These are phyloP conservation scores for Scleropages formosus DNA, from an alignment of 2,797 vertebrate genomes.

Conservation along the genomic window DNA sequence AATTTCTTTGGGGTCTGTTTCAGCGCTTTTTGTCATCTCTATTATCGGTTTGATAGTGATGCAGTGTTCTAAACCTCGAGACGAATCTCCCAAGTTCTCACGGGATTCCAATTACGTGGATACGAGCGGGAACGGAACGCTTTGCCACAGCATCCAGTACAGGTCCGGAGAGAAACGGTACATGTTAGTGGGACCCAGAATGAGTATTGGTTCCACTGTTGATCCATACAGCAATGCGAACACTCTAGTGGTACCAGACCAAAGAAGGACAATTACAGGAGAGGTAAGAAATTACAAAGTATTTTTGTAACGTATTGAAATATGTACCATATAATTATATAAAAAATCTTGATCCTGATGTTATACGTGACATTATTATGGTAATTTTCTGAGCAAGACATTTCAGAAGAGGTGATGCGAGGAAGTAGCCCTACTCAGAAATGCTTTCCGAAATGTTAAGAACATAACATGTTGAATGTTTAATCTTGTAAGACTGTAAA, in stretches of 20 bases:
- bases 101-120: constrained; percentile 36
- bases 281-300: no score
- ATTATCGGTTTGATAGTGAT: constrained; percentile 38
- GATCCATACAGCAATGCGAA: constrained; percentile 45
- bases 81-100: constrained; percentile 26
- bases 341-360: no score
- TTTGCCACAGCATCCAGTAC: constrained; percentile 52
- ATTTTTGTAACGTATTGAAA: no score
- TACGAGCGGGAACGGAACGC: constrained; percentile 41
- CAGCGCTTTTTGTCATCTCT: constrained; percentile 43
- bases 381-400: no score
- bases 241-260: constrained; percentile 44
- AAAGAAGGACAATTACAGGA: constrained; percentile 42
- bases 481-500: no score
- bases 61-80: constrained; percentile 25
- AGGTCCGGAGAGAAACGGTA: constrained; percentile 53
- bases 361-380: no score
- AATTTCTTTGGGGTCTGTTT: constrained; percentile 42
- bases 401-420: no score
- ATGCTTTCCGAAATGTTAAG: no score
- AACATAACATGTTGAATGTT: no score
- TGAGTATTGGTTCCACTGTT: constrained; percentile 49
- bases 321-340: no score
- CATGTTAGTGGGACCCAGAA: constrained; percentile 53
- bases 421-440: no score